Conservation (phyloP, 2,113 vertebrate species). For the Malurus elegans region DNA sequence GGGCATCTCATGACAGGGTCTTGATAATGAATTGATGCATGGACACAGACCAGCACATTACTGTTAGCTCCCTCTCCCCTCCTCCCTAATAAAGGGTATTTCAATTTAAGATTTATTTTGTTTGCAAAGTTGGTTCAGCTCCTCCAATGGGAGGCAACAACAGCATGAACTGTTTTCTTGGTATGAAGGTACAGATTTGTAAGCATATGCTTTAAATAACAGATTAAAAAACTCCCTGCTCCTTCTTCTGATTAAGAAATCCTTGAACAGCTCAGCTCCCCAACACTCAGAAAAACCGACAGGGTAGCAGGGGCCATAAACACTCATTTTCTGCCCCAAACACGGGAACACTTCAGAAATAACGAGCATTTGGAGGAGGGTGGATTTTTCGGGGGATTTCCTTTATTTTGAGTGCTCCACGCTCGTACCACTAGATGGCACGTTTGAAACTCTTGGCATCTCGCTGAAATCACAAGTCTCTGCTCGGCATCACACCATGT, state of each 20-base stretch:
- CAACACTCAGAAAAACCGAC: not conserved
- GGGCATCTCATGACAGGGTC: not conserved
- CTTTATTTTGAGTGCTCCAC: not conserved
- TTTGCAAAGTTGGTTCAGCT: not conserved
- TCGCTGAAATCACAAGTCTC: not conserved
- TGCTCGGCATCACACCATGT: not conserved
- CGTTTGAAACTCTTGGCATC: not conserved
- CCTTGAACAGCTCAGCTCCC: not conserved
- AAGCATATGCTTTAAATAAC: not conserved
- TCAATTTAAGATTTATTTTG: not conserved
- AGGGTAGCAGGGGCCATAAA: not conserved
- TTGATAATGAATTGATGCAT: not conserved
- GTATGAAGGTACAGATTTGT: not conserved
- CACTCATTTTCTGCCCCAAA: not conserved
- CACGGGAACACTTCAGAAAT: not conserved
- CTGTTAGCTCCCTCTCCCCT: not conserved
- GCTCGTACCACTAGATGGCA: conserved; percentile 43
- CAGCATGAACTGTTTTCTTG: not conserved
- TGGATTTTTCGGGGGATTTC: not conserved
- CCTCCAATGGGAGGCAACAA: not conserved
- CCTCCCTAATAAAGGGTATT: not conserved
- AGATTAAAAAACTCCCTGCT: not conserved
- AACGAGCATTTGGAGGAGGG: not conserved
- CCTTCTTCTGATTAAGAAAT: not conserved
- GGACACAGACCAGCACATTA: not conserved